These are phyloP conservation scores for Pristionchus fissidentatus DNA, from an alignment of 2,888 invertebrate genomes.

Conservation along the genomic window DNA sequence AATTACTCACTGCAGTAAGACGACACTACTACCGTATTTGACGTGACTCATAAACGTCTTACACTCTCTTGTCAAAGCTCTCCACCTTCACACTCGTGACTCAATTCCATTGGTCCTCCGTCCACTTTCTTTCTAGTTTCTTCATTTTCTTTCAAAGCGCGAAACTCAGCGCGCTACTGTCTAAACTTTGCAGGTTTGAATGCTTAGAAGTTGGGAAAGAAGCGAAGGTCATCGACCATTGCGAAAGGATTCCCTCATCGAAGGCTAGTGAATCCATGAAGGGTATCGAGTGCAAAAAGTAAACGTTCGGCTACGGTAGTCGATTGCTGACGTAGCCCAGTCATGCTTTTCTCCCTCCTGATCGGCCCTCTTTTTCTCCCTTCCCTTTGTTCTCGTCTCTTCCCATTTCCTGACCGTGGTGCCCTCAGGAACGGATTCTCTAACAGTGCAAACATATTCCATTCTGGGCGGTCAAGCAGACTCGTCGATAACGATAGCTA, in stretches of 20 bases:
- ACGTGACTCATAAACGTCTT: conserved; percentile 2
- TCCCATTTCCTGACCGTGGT: conserved; percentile 41
- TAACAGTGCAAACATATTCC: conserved; percentile 27
- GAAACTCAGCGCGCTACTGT: not conserved
- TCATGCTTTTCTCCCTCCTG: too few relatives aligned
- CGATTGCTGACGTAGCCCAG: too few relatives aligned
- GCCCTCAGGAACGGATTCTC: not conserved
- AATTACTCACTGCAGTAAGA: not conserved
- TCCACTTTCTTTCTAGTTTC: too few relatives aligned
- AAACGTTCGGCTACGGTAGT: too few relatives aligned
- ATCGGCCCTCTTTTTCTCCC: too few relatives aligned
- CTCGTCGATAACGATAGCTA: not conserved
- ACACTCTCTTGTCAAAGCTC: not conserved
- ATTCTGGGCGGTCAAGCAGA: not conserved
- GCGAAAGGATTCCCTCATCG: not conserved
- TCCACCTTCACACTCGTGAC: not conserved
- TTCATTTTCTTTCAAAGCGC: not conserved
- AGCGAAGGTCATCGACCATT: not conserved
- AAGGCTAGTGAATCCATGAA: too few relatives aligned
- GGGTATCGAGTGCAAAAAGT: too few relatives aligned
- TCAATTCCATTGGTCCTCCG: not conserved
- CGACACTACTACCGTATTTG: not conserved
- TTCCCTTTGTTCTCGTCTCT: not conserved
- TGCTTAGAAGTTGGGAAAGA: conserved; percentile 24
- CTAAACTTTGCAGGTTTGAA: conserved; percentile 33